phyloP scores from a whole-genome alignment of 1,140 invertebrate species.

The Pollicipes pollicipes region DNA sequence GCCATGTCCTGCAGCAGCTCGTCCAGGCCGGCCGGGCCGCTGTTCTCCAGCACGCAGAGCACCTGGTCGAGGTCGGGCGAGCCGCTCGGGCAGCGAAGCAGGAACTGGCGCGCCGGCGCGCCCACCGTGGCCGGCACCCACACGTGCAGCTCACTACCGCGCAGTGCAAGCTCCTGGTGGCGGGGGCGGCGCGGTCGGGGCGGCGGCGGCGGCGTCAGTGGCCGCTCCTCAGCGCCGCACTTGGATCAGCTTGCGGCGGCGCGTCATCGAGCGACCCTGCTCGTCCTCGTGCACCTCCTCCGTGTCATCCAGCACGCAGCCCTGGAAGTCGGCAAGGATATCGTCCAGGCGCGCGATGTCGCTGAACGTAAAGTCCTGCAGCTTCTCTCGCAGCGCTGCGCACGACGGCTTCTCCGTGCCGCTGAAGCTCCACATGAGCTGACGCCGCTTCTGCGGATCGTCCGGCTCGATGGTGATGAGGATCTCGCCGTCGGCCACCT shows the following conservation, averaged over 20 bases:
- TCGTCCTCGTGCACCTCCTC: not conserved
- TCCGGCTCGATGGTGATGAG: not conserved
- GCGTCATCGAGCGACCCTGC: not conserved
- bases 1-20: not conserved
- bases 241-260: not conserved
- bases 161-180: not conserved
- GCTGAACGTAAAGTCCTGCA: not conserved
- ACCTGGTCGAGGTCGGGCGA: not conserved
- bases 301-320: not conserved
- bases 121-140: not conserved
- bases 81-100: not conserved
- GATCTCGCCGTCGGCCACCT: not conserved
- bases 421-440: not conserved
- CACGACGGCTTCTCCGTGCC: not conserved
- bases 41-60: not conserved
- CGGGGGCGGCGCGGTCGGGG: no score
- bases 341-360: not conserved
- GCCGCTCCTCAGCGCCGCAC: not conserved
- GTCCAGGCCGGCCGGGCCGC: not conserved
- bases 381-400: not conserved
- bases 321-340: not conserved
- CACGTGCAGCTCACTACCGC: not conserved
- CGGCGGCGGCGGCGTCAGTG: no score
- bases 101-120: not conserved
- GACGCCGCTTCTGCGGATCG: not conserved